Evolutionary conservation across 2,888 invertebrate genomes (phyloP).

Genomic region (Diachrysia chrysitis): DNA sequence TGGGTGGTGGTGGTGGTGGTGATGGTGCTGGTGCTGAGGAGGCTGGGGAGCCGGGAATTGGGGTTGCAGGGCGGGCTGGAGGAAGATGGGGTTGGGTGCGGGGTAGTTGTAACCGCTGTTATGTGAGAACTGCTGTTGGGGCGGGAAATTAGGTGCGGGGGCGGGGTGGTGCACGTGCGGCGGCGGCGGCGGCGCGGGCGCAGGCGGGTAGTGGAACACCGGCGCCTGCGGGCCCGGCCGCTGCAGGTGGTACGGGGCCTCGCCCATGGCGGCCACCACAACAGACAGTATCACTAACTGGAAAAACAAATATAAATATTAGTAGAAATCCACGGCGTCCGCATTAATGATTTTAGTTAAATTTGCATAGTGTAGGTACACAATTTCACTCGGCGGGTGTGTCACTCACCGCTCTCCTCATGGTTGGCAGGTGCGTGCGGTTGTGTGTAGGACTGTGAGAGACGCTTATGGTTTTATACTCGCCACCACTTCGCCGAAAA

Average conservation of each 20-base stretch:
- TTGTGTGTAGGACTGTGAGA: constrained; percentile 70
- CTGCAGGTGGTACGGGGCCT: constrained; percentile 83
- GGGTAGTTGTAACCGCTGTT: constrained; percentile 69
- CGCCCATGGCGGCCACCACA: constrained; percentile 75
- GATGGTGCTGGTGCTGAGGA: constrained; percentile 44
- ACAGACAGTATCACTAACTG: constrained; percentile 79
- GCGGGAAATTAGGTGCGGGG: constrained; percentile 47
- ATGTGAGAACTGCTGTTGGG: constrained; percentile 57
- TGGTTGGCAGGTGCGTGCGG: constrained; percentile 72
- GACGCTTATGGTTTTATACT: constrained; percentile 77
- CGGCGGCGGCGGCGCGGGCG: constrained; percentile 59
- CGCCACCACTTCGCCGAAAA: constrained; percentile 73
- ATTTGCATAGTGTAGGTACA: constrained; percentile 63
- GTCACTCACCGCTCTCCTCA: constrained; percentile 85
- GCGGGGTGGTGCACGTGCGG: constrained; percentile 51
- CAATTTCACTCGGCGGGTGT: constrained; percentile 73
- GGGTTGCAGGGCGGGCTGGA: constrained; percentile 58
- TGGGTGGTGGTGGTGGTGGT: constrained; percentile 41
- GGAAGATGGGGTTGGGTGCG: constrained; percentile 63
- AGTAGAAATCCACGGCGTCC: constrained; percentile 49
- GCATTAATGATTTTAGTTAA: constrained; percentile 56
- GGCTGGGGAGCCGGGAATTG: constrained; percentile 25
- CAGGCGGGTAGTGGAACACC: constrained; percentile 69
- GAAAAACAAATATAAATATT: constrained; percentile 56
- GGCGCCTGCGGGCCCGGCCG: constrained; percentile 75